Conservation (phyloP, 1,140 invertebrate genomes). For the Stegodyphus mimosarum region DNA sequence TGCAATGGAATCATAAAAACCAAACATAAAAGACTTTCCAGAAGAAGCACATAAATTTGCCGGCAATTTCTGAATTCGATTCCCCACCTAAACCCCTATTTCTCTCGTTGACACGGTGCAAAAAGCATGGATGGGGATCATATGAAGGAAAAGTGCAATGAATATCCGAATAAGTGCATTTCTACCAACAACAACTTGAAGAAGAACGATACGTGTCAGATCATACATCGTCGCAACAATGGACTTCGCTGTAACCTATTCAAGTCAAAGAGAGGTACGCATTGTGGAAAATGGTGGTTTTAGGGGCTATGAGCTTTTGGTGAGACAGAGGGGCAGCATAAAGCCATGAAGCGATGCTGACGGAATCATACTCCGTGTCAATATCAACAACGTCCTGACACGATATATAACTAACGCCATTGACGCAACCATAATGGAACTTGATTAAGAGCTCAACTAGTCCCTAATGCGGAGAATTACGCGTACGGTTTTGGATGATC, state of each 20-base stretch:
- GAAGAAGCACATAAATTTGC: conserved; percentile 39
- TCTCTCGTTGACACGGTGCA: conserved; percentile 19
- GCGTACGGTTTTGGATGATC: conserved; percentile 44
- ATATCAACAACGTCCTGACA: conserved; percentile 41
- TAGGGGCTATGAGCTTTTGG: not conserved
- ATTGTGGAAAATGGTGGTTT: conserved; percentile 34
- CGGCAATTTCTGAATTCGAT: conserved; percentile 7
- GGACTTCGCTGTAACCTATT: conserved; percentile 35
- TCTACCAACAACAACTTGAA: conserved; percentile 31
- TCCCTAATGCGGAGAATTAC: conserved; percentile 44
- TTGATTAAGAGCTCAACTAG: conserved; percentile 55
- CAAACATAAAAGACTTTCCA: not conserved
- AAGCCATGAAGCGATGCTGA: conserved; percentile 31
- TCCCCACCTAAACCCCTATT: not conserved
- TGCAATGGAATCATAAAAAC: conserved; percentile 34
- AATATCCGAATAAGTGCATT: conserved; percentile 8
- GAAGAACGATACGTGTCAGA: conserved; percentile 8
- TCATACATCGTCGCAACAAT: conserved; percentile 35
- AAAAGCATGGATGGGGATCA: not conserved
- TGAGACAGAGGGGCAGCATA: not conserved
- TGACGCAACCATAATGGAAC: conserved; percentile 54
- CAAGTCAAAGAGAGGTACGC: not conserved
- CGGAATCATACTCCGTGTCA: conserved; percentile 39
- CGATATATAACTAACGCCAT: conserved; percentile 49
- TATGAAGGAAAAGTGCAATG: not conserved